A percentile compares a stretch with the other conserved stretches of the same genome.
Conservation (phyloP, 1,140 invertebrate genomes). For the Sarcophaga peregrina region DNA sequence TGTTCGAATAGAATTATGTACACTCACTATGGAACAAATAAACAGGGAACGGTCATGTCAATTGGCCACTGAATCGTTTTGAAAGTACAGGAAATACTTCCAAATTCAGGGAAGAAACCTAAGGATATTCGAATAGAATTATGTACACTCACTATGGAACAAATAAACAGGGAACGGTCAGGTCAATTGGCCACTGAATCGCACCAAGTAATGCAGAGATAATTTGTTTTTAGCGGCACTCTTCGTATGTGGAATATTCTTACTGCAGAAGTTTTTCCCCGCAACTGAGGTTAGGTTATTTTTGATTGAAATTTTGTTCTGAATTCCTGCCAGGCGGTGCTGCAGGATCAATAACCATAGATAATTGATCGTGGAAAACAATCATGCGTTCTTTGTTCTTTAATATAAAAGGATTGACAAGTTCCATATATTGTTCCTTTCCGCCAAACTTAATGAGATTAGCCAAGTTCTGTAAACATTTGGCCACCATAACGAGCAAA, state of each 20-base stretch:
- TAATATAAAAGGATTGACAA: slow-evolving; percentile 96
- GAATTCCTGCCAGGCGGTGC: slow-evolving; percentile 66
- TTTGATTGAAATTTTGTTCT: slow-evolving; percentile 60
- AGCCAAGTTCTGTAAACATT: slow-evolving; percentile 95
- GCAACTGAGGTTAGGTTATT: no score
- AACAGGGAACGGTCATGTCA: background rate
- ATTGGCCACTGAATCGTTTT: background rate
- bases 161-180: background rate
- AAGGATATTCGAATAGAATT: no score
- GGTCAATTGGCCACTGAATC: background rate
- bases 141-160: no score
- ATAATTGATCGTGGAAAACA: slow-evolving; percentile 94
- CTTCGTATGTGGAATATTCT: no score
- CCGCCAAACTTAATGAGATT: slow-evolving; percentile 96
- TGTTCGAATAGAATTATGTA: no score
- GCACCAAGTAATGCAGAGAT: background rate
- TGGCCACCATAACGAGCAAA: slow-evolving; percentile 93
- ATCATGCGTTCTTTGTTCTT: slow-evolving; percentile 98
- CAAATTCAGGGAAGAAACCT: no score
- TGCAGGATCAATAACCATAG: slow-evolving; percentile 76
- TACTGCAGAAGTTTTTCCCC: no score
- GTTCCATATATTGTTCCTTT: slow-evolving; percentile 98
- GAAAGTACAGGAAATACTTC: no score
- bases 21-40: no score
- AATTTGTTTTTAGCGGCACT: no score